Evolutionary conservation across 2,888 invertebrate species (phyloP).

Genomic region (Microctonus aethiopoides): DNA sequence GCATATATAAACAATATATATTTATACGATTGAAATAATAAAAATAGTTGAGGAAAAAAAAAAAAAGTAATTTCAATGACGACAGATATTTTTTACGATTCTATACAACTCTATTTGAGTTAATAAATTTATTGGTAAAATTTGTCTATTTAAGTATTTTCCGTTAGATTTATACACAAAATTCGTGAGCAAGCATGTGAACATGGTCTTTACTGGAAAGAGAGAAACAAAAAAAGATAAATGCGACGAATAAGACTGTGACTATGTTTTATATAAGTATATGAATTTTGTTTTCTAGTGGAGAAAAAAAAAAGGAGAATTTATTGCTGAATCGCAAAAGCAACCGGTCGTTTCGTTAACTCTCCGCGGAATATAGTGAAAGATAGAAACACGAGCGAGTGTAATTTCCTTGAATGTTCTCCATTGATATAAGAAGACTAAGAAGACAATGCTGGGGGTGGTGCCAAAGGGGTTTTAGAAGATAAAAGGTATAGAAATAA

Average conservation of each 20-base stretch:
- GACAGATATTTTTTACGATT: background rate
- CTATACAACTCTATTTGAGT: background rate
- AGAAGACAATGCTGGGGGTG: constrained; percentile 39
- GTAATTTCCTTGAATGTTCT: constrained; percentile 61
- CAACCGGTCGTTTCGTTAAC: constrained; percentile 16
- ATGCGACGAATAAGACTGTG: background rate
- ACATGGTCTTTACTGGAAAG: background rate
- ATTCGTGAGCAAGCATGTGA: constrained; percentile 22
- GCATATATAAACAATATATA: background rate
- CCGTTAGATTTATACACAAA: background rate
- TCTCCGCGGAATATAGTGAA: background rate
- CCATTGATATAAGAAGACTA: constrained; percentile 61
- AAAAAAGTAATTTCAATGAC: too few species aligned
- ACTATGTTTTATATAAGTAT: background rate
- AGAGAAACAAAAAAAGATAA: constrained; percentile 4
- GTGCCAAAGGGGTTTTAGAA: constrained; percentile 27
- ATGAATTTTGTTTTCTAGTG: background rate
- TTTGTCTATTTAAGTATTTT: background rate
- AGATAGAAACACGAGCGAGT: constrained; percentile 48
- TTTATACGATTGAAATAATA: too few species aligned
- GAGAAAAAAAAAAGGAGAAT: constrained; percentile 6
- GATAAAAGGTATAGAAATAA: constrained; percentile 29
- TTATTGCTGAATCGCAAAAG: constrained; percentile 7
- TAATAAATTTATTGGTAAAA: background rate
- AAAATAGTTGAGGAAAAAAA: too few species aligned